These are phyloP conservation scores for Cistogaster globosa DNA, from an alignment of 2,888 invertebrate species.

Conservation along the genomic window DNA sequence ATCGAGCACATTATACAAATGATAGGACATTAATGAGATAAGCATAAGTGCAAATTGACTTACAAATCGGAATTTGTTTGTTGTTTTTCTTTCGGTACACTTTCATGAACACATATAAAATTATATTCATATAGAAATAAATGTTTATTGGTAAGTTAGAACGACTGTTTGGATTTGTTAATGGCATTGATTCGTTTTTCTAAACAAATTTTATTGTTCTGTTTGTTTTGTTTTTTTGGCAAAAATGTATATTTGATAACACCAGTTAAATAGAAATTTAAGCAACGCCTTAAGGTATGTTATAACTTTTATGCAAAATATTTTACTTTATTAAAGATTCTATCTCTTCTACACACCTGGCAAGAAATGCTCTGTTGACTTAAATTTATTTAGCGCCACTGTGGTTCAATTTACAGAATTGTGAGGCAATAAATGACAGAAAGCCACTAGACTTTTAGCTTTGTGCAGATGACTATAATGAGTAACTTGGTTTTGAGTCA, in stretches of 20 bases:
- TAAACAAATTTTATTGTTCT: slow-evolving; percentile 28
- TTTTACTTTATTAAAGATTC: not conserved
- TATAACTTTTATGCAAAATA: slow-evolving; percentile 14
- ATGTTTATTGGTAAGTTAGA: slow-evolving; percentile 28
- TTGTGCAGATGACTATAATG: no score
- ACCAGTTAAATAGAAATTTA: no score
- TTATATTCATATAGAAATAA: slow-evolving; percentile 4
- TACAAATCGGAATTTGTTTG: slow-evolving; percentile 82
- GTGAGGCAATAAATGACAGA: no score
- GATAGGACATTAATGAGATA: slow-evolving; percentile 83
- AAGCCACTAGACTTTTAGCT: no score
- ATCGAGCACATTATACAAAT: slow-evolving; percentile 83
- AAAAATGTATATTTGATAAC: not conserved
- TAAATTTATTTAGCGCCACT: no score
- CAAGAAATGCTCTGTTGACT: no score
- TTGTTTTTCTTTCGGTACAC: slow-evolving; percentile 64
- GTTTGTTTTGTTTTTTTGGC: not conserved
- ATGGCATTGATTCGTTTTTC: slow-evolving; percentile 58
- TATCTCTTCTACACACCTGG: no score
- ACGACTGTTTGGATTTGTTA: slow-evolving; percentile 53
- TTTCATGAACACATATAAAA: slow-evolving; percentile 1
- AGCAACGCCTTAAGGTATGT: slow-evolving; percentile 45
- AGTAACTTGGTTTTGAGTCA: no score
- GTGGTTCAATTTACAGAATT: no score
- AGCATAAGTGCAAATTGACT: slow-evolving; percentile 83